These are phyloP conservation scores for Andrena camellia DNA, from an alignment of 2,888 invertebrate genomes.

Conservation along the genomic window DNA sequence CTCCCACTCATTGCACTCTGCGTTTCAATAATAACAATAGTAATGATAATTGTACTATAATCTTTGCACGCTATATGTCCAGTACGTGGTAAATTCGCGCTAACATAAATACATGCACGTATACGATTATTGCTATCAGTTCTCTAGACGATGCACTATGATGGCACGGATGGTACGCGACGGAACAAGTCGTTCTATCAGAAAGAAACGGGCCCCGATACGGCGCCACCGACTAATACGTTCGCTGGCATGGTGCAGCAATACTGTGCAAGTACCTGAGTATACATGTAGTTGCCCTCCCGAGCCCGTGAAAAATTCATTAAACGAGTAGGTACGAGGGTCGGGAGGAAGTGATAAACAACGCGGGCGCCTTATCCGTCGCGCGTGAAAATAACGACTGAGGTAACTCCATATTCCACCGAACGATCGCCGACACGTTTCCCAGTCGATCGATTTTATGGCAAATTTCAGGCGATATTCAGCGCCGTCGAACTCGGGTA, in stretches of 20 bases:
- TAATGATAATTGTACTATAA: constrained; percentile 19
- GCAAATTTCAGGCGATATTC: constrained; percentile 5
- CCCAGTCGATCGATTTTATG: constrained; percentile 18
- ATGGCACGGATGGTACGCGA: constrained; percentile 39
- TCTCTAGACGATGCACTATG: constrained; percentile 19
- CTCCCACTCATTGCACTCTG: neutral
- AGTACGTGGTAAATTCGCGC: neutral
- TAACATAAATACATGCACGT: constrained; percentile 1
- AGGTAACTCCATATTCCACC: constrained; percentile 7
- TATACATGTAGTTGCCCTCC: constrained; percentile 20
- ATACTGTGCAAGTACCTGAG: constrained; percentile 60
- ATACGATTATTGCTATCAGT: constrained; percentile 27
- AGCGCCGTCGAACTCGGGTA: too few species aligned
- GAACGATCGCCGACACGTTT: neutral
- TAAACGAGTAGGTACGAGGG: constrained; percentile 10
- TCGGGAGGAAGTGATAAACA: neutral
- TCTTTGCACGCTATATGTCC: neutral
- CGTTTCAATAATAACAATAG: neutral
- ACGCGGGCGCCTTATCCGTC: neutral
- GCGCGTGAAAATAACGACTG: neutral
- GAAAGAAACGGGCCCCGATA: constrained; percentile 1
- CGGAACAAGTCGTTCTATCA: neutral
- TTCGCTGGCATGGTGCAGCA: constrained; percentile 38
- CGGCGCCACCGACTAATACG: constrained; percentile 19
- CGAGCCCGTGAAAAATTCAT: constrained; percentile 30